Evolutionary conservation across 2,888 invertebrate species (phyloP).

Genomic region (Athalia cordata): DNA sequence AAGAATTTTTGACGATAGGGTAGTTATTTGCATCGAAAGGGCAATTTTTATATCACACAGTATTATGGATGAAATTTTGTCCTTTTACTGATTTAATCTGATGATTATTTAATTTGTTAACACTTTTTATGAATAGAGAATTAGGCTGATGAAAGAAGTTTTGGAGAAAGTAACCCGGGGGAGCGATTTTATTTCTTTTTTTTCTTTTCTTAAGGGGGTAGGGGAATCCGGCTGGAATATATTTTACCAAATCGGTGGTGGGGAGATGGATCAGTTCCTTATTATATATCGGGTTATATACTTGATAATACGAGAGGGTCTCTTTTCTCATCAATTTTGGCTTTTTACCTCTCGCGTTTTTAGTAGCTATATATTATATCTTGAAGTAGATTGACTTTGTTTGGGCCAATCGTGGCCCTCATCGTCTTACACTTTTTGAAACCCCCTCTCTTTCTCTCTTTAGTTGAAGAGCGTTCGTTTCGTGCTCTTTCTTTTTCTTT

Average conservation of each 20-base stretch:
- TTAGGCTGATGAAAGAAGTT: too few species aligned
- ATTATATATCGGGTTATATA: slow-evolving; percentile 40
- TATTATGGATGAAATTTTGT: too few species aligned
- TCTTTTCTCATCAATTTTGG: slow-evolving; percentile 38
- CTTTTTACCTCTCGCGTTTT: slow-evolving; percentile 22
- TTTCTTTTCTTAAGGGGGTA: neutral
- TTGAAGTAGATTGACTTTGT: slow-evolving; percentile 42
- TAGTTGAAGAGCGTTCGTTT: neutral
- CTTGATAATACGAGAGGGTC: slow-evolving; percentile 17
- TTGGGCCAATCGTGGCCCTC: slow-evolving; percentile 30
- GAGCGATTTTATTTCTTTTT: neutral
- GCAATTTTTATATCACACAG: too few species aligned
- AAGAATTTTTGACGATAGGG: too few species aligned
- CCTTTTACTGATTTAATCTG: too few species aligned
- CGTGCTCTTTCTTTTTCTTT: neutral
- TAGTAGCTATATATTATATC: slow-evolving; percentile 1
- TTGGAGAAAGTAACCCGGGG: too few species aligned
- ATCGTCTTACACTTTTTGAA: slow-evolving; percentile 29
- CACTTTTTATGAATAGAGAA: too few species aligned
- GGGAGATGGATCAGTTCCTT: slow-evolving; percentile 29
- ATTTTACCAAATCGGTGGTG: too few species aligned
- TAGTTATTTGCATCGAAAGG: too few species aligned
- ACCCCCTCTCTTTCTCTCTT: slow-evolving; percentile 25
- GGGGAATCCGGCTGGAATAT: neutral
- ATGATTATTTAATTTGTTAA: too few species aligned